phyloP scores from a whole-genome alignment of 1,140 invertebrate genomes.

The Tetramorium simillimum region DNA sequence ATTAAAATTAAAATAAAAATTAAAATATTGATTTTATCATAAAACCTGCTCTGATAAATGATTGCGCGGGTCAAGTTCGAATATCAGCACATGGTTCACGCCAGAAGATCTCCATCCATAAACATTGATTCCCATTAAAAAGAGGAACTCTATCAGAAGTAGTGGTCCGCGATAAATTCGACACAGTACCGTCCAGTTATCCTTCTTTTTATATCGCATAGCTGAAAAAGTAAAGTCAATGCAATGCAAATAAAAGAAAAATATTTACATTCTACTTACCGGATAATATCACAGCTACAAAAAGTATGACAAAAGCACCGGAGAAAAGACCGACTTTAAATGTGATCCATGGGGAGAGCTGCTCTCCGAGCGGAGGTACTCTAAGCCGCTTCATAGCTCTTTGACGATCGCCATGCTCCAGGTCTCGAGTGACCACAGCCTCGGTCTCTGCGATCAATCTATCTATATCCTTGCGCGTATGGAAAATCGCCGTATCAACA shows the following conservation, averaged over 20 bases:
- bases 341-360: conserved; percentile 93
- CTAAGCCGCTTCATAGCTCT: conserved; percentile 94
- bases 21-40: background rate
- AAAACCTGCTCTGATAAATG: conserved; percentile 91
- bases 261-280: conserved; percentile 84
- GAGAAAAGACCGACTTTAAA: conserved; percentile 94
- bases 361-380: conserved; percentile 94
- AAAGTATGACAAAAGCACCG: conserved; percentile 92
- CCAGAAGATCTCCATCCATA: conserved; percentile 96
- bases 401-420: conserved; percentile 94
- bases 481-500: conserved; percentile 94
- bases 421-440: conserved; percentile 91
- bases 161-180: conserved; percentile 93
- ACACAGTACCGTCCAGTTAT: conserved; percentile 86
- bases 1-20: too few relatives aligned
- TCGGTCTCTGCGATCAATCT: conserved; percentile 94
- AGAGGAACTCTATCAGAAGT: conserved; percentile 93
- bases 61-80: conserved; percentile 96
- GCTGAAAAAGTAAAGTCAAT: conserved; percentile 74
- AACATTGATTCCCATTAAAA: conserved; percentile 95
- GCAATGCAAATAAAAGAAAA: background rate
- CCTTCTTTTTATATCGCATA: conserved; percentile 81
- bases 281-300: conserved; percentile 90
- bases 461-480: conserved; percentile 95
- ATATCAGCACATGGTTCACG: conserved; percentile 97